Evolutionary conservation across 2,797 vertebrate species (phyloP).

Genomic region (Pseudomugil tenellus): DNA sequence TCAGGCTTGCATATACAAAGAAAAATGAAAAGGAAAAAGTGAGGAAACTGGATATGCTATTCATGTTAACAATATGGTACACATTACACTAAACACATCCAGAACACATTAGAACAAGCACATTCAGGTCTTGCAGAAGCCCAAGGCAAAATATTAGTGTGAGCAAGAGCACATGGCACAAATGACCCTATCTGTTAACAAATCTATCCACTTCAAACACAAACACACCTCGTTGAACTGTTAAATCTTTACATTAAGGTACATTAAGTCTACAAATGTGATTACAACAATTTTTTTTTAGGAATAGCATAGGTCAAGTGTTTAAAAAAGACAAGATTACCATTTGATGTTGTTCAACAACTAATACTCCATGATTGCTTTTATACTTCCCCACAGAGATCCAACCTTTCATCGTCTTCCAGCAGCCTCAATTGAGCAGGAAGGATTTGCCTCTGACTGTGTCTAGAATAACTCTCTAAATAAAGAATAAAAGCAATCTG

Average conservation of each 20-base stretch:
- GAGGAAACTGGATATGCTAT: constrained; percentile 18
- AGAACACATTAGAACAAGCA: constrained; percentile 51
- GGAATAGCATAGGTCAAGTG: too few relatives aligned
- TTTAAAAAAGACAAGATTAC: too few relatives aligned
- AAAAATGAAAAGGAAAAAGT: constrained; percentile 11
- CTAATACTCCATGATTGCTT: constrained; percentile 22
- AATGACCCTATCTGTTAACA: constrained; percentile 24
- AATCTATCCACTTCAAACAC: constrained; percentile 1
- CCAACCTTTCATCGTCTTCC: constrained; percentile 32
- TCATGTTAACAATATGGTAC: constrained; percentile 53
- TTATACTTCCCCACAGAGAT: constrained; percentile 38
- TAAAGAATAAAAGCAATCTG: constrained; percentile 78
- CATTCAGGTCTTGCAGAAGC: constrained; percentile 42
- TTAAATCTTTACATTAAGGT: too few relatives aligned
- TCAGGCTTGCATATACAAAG: not conserved
- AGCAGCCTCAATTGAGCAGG: constrained; percentile 64
- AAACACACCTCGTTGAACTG: too few relatives aligned
- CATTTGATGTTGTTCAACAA: too few relatives aligned
- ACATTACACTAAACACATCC: constrained; percentile 56
- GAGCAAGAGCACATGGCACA: constrained; percentile 35
- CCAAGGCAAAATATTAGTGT: constrained; percentile 43
- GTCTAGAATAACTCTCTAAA: constrained; percentile 77
- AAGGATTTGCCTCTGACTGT: constrained; percentile 64
- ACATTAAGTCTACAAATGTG: too few relatives aligned
- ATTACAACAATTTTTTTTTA: too few relatives aligned